Base-by-base conservation (phyloP, 53 echinoderm and acorn worm species). In the Patiria pectinifera region DNA sequence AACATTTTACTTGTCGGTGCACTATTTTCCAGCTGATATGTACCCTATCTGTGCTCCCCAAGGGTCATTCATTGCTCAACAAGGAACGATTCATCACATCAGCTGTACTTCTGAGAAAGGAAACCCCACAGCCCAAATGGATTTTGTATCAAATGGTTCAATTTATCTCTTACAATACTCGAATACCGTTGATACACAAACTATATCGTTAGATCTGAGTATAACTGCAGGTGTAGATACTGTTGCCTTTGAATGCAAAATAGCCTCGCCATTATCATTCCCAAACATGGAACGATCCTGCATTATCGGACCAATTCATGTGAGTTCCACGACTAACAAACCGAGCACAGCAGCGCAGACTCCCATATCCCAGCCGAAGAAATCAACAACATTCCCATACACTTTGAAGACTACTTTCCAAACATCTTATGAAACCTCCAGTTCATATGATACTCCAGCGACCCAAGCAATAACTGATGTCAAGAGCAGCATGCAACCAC, bases 261-360 rank as follows among this genome's bases (percentile, higher is more conserved):
- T 90, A 48, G 10, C 69, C 66, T 90, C 90, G 21, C 62, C 62
- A 0, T 0, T 26, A 3, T 47, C n/a, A 5, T 93, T 93, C 47
- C 82, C 93, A 1, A 83, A 81, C 6, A 59, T n/a, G 87, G 87
- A 87, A 47, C 69, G 83, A 58, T 74, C 87, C 44, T 93, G 93
- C 80, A 4, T 16, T 19, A 83, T 88, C 61, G 93, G 93, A 19
- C 93, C 93, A 0, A 59, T 93, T 44, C 82, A 66, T 78, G 92
- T 92, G 62, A 62, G 7, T 49, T 35, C 14, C 80, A 14, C 24
- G 80, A 79, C 24, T 15, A 14, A 45, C 24, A 15, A n/a, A 11
- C 12, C 11, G 15, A 79, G 80, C 14, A 45, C 80, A 45, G 80
- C 45, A 19, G 15, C 6, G 3, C 48, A 45, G 45, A 46, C 21